Evolutionary conservation across 2,797 vertebrate genomes (phyloP), one percentile per base, ranked within the genome.

Genomic region (Choloepus didactylus): DNA sequence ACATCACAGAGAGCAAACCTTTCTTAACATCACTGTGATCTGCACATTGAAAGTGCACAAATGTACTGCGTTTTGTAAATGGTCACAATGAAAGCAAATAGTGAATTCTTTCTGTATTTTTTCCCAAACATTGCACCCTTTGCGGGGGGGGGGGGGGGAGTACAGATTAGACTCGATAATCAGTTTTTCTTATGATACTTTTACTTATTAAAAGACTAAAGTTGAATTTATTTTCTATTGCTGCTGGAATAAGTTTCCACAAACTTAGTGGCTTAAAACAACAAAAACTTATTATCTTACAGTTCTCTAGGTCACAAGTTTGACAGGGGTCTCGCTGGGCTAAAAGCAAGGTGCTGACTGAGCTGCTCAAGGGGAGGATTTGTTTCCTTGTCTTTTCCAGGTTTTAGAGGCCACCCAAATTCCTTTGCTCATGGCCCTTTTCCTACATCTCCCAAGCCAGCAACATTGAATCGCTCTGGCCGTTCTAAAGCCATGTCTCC

Each of bases 1-100:
- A 88, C 80, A 54, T 95, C 95, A 83, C 23, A n/a, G 29, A 94
- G 59, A 94, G 80, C 62, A 91, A 91, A 84, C 93, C 96, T 97
- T 90, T 88, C 73, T 87, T 95, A 85, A n/a, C 51, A 73, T 87
- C 69, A 62, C 73, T 87, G 73, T 7, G 62, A 96, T 70, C 35
- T 31, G 46, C 31, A 72, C 15, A 80, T 85, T 89, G 87, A 85
- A 90, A 85, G 64, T 76, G 21, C 41, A 82, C 35, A 67, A 89
- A 87, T 89, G 73, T 77, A n/a, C 46, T 49, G 80, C 75, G 16
- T 80, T 23, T 38, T 29, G 14, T 87, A 90, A 95, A 88, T 69
- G 90, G 54, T 87, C 25, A 80, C n/a, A 84, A 87, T 86, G 95
- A 89, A 87, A 70, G 49, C 83, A 72, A 86, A 70, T 18, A 76